Percentiles rank a stretch among this genome's conserved stretches.
Conservation (phyloP, 2,888 invertebrate genomes). For the Amblyjoppa fuscipennis region DNA sequence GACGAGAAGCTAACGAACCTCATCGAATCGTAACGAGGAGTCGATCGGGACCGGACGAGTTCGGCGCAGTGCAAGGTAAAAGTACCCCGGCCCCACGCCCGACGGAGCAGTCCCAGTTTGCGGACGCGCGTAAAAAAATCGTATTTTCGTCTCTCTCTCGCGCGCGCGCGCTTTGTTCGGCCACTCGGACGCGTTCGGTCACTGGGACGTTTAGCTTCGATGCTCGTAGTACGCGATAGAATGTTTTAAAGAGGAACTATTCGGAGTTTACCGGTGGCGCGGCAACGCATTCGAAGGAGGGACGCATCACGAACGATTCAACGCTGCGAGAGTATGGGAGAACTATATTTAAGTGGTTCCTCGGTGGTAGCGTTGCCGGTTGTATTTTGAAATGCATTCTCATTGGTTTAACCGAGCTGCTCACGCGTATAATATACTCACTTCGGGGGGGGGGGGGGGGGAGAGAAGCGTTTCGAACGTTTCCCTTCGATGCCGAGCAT, state of each 20-base stretch:
- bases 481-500: not conserved
- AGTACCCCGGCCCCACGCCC: too few relatives aligned
- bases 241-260: conserved; percentile 35
- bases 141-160: too few relatives aligned
- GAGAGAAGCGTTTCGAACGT: not conserved
- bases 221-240: not conserved
- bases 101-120: too few relatives aligned
- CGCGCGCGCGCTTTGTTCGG: too few relatives aligned
- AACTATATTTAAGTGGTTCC: conserved; percentile 49
- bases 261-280: conserved; percentile 55
- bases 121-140: too few relatives aligned
- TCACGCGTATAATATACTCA: conserved; percentile 14
- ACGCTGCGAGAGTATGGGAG: not conserved
- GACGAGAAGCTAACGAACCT: conserved; percentile 49
- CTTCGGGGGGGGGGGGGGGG: too few relatives aligned
- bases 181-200: too few relatives aligned
- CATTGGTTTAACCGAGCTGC: conserved; percentile 57
- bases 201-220: too few relatives aligned
- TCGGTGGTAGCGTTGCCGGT: conserved; percentile 6
- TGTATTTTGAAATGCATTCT: conserved; percentile 61
- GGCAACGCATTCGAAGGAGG: conserved; percentile 27
- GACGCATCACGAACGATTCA: not conserved
- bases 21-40: conserved; percentile 39
- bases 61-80: not conserved
- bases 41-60: conserved; percentile 18